Evolutionary conservation across 1,140 invertebrate genomes (phyloP).

Genomic region (Drosophila miranda): DNA sequence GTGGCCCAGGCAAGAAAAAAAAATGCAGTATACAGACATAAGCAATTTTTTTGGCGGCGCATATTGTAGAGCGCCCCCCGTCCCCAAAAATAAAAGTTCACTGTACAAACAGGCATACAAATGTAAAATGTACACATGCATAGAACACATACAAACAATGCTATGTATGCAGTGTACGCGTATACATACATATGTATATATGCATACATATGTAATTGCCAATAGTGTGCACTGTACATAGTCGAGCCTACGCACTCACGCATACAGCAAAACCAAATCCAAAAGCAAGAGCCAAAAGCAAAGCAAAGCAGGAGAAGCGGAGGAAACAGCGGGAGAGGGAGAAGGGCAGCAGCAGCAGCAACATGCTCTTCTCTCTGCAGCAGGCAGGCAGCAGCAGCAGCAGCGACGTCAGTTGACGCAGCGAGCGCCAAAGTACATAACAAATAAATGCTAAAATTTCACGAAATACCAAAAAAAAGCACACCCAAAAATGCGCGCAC

Average conservation of each 20-base stretch:
- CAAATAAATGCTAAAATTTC: slow-evolving; percentile 81
- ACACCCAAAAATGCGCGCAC: slow-evolving; percentile 65
- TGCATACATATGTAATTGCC: slow-evolving; percentile 67
- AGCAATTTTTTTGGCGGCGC: slow-evolving; percentile 38
- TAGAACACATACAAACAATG: slow-evolving; percentile 33
- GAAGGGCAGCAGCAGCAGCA: slow-evolving; percentile 28
- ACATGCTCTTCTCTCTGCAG: slow-evolving; percentile 2
- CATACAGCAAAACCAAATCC: slow-evolving; percentile 8
- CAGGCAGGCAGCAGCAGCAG: slow-evolving; percentile 40
- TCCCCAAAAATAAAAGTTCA: slow-evolving; percentile 21
- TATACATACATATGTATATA: slow-evolving; percentile 8
- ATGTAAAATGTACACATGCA: slow-evolving; percentile 39
- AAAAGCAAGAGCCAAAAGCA: slow-evolving; percentile 13
- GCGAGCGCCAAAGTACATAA: slow-evolving; percentile 68
- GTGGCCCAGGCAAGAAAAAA: slow-evolving; percentile 3
- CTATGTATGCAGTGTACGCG: slow-evolving; percentile 36
- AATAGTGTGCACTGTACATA: slow-evolving; percentile 66
- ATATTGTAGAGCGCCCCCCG: slow-evolving; percentile 20
- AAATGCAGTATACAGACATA: slow-evolving; percentile 75
- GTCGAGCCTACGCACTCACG: slow-evolving; percentile 67
- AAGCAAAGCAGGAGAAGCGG: background rate
- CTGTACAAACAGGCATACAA: slow-evolving; percentile 25
- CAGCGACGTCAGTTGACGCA: slow-evolving; percentile 53
- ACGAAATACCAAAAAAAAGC: slow-evolving; percentile 71
- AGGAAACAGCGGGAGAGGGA: background rate